A percentile compares a stretch with the other conserved stretches of the same genome.
phyloP scores from a whole-genome alignment of 2,113 vertebrate genomes.

The Upupa epops region DNA sequence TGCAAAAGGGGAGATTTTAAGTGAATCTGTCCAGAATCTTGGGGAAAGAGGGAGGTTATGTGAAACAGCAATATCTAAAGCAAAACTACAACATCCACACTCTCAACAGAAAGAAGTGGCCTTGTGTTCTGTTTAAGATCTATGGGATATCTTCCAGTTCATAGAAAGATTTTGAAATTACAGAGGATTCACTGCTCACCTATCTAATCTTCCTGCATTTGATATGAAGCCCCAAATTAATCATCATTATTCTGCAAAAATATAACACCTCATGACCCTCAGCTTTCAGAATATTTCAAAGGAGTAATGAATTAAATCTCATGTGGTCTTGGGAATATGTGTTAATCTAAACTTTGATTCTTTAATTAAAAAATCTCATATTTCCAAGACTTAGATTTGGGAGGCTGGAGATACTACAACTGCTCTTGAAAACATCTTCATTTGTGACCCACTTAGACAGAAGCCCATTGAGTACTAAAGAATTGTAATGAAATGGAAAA shows the following conservation, averaged over 20 bases:
- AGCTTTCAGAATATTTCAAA: conserved; percentile 39
- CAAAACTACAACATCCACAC: background rate
- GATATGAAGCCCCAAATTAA: background rate
- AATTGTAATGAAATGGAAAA: background rate
- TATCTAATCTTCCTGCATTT: background rate
- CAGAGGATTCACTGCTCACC: background rate
- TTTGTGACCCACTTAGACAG: background rate
- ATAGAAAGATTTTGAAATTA: background rate
- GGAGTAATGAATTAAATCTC: conserved; percentile 36
- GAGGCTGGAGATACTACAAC: background rate
- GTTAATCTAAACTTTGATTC: background rate
- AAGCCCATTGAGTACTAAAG: background rate
- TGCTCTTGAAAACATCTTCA: background rate
- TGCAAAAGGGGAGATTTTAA: background rate
- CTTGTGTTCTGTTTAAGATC: background rate
- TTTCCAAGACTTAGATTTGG: background rate
- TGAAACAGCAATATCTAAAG: background rate
- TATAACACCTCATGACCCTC: conserved; percentile 48
- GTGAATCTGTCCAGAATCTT: background rate
- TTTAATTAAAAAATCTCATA: background rate
- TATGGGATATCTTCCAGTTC: background rate
- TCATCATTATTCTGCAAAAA: conserved; percentile 42
- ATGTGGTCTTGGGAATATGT: background rate
- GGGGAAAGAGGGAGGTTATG: background rate
- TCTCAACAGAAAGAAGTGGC: background rate